phyloP scores from a whole-genome alignment of 2,888 invertebrate genomes.

The Lasioglossum malachurum region DNA sequence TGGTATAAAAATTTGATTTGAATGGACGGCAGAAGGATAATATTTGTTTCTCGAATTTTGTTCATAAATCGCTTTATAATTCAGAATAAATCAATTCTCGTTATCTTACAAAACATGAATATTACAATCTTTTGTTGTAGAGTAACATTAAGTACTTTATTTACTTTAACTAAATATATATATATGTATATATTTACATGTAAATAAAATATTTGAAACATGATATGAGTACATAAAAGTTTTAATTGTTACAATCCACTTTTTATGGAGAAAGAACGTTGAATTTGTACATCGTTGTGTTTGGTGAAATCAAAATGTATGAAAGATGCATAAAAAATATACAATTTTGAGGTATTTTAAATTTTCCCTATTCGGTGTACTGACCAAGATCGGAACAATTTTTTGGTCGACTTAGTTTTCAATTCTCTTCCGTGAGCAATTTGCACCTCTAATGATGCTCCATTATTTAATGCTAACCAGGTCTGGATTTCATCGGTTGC shows the following conservation, averaged over 20 bases:
- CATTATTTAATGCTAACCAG: conserved; percentile 83
- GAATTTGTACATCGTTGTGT: conserved; percentile 36
- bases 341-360: conserved; percentile 62
- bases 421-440: conserved; percentile 82
- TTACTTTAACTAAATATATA: conserved; percentile 11
- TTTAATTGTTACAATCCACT: conserved; percentile 7
- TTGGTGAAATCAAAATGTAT: conserved; percentile 23
- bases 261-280: not conserved
- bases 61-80: conserved; percentile 13
- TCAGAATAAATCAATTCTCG: conserved; percentile 28
- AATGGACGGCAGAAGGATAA: conserved; percentile 1
- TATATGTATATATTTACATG: conserved; percentile 51
- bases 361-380: conserved; percentile 84
- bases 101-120: conserved; percentile 51
- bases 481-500: conserved; percentile 82
- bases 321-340: conserved; percentile 16
- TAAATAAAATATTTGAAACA: conserved; percentile 36
- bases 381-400: conserved; percentile 84
- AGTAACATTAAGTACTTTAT: conserved; percentile 44
- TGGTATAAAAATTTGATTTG: conserved; percentile 11
- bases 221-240: conserved; percentile 28
- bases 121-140: conserved; percentile 37
- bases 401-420: conserved; percentile 81
- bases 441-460: conserved; percentile 83
- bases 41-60: not conserved